A percentile compares a stretch with the other conserved stretches of the same genome.
These are phyloP conservation scores for Melinaea menophilus DNA, from an alignment of 2,888 invertebrate species.

Conservation along the genomic window DNA sequence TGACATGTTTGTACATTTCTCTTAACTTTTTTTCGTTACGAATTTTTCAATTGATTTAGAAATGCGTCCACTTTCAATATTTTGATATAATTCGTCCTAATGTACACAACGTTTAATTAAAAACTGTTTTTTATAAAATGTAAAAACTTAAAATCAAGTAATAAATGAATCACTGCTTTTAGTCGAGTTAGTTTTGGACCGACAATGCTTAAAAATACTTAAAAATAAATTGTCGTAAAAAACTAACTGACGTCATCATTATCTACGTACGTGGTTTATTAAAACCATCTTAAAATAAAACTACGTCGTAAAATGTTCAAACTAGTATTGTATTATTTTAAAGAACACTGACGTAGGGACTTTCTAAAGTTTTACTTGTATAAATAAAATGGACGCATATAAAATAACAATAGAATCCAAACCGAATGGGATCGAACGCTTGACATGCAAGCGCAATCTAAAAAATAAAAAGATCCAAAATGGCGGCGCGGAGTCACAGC, in stretches of 20 bases:
- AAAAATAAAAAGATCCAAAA: constrained; percentile 62
- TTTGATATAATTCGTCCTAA: not conserved
- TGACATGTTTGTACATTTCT: constrained; percentile 75
- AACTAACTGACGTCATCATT: no score
- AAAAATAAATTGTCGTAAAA: no score
- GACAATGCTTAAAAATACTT: no score
- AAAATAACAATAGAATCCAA: constrained; percentile 33
- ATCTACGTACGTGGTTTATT: not conserved
- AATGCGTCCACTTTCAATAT: constrained; percentile 72
- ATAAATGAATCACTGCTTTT: no score
- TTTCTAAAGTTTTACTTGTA: constrained; percentile 10
- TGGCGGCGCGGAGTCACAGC: constrained; percentile 59
- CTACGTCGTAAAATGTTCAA: not conserved
- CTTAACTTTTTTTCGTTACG: constrained; percentile 69
- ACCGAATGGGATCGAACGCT: constrained; percentile 35
- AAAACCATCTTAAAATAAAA: not conserved
- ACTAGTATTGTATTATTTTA: constrained; percentile 1
- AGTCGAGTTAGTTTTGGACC: no score
- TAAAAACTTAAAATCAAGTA: no score
- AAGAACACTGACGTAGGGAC: not conserved
- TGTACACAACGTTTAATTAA: not conserved
- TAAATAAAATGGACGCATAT: constrained; percentile 28
- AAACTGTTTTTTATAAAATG: not conserved
- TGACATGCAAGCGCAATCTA: constrained; percentile 45
- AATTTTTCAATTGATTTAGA: constrained; percentile 72